These are phyloP conservation scores for Sebastes glaucus DNA, from an alignment of 2,797 vertebrate genomes.

Conservation along the genomic window DNA sequence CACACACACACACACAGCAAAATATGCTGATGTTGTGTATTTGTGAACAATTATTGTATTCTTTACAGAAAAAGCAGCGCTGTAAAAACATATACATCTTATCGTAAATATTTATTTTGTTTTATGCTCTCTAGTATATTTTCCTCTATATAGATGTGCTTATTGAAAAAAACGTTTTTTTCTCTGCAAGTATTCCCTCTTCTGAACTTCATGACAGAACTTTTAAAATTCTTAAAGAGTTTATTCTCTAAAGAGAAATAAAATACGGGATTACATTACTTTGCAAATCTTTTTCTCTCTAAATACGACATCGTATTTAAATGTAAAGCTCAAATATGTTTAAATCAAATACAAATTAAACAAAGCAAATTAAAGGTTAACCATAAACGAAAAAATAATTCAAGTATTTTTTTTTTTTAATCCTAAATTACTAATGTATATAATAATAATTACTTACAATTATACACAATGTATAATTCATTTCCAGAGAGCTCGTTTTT, in stretches of 20 bases:
- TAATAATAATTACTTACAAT: neutral
- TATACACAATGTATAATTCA: neutral
- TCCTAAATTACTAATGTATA: neutral
- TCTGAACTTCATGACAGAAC: neutral
- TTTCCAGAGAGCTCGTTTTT: neutral
- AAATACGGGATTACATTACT: neutral
- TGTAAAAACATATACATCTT: neutral
- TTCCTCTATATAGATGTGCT: neutral
- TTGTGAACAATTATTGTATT: neutral
- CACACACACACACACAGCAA: neutral
- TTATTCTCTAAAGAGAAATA: neutral
- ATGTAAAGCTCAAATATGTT: neutral
- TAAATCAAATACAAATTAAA: neutral
- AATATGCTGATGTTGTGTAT: neutral
- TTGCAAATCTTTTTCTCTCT: neutral
- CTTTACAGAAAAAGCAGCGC: neutral
- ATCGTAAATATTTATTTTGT: neutral
- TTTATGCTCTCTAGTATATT: neutral
- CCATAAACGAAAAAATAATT: neutral
- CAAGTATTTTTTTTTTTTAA: neutral
- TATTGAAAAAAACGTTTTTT: neutral
- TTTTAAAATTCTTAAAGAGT: constrained; percentile 2
- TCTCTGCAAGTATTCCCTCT: neutral
- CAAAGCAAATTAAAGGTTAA: neutral
- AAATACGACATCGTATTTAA: neutral